These are phyloP conservation scores for Sinosuthora webbiana DNA, from an alignment of 2,113 vertebrate species.

Conservation along the genomic window DNA sequence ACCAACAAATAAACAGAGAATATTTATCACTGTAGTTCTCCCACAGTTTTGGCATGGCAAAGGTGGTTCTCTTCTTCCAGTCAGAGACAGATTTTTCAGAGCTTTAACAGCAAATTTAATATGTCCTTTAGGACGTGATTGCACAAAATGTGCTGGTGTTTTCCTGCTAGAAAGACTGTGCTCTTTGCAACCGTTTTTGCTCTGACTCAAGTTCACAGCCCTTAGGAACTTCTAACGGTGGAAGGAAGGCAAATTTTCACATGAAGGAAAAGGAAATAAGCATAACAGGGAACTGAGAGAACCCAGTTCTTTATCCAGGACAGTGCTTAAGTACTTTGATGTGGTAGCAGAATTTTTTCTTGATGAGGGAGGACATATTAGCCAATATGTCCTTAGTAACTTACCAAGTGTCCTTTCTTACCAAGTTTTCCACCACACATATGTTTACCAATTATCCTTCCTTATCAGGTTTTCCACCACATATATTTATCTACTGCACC, in stretches of 20 bases:
- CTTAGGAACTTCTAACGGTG: background rate
- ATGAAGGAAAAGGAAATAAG: background rate
- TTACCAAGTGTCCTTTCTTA: background rate
- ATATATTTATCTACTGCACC: background rate
- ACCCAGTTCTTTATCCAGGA: background rate
- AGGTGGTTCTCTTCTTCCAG: background rate
- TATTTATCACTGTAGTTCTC: background rate
- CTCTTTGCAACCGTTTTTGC: background rate
- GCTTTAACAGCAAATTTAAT: background rate
- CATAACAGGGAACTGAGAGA: background rate
- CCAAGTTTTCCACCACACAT: background rate
- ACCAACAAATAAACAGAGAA: background rate
- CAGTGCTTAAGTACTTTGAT: background rate
- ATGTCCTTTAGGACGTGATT: background rate
- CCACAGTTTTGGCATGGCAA: background rate
- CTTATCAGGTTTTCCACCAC: background rate
- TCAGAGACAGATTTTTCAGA: background rate
- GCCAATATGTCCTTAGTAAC: background rate
- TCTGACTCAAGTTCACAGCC: background rate
- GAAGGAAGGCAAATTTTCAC: background rate
- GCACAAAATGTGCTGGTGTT: background rate
- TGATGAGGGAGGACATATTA: background rate
- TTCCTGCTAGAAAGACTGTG: background rate
- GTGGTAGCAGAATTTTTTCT: background rate
- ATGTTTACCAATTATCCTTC: background rate